Base-by-base conservation (phyloP, 2,888 invertebrate genomes). In the Eupithecia subfuscata region DNA sequence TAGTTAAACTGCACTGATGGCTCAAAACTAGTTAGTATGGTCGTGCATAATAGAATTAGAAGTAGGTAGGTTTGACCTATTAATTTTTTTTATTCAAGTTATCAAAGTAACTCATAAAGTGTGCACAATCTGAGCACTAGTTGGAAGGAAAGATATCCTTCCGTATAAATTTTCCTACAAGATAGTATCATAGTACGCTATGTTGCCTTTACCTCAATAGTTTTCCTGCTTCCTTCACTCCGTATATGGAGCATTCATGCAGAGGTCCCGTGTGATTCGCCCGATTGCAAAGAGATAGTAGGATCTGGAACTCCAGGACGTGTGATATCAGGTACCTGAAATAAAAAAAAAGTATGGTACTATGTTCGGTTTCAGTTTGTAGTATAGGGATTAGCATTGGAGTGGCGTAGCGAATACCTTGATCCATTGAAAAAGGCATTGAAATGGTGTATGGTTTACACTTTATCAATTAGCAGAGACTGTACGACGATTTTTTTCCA, bases 251-350 rank as follows among this genome's bases (percentile, higher is more conserved):
- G 86, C 97, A 97, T 81, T 96, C 94, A 82, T 97, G 96, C 8
- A 97, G 90, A 71, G 96, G 96, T 82, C 96, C 96, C 0, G 92
- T 90, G 83, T 97, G 95, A 60, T 96, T 96, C 8, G 97, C 96
- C 78, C 91, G 95, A 75, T 93, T 95, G 84, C 98, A 98, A 63
- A 98, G 89, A 2, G 97, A 95, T 82, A 96, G 93, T 81, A 97
- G 96, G 81, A 98, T 96, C 92, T 97, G 97, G 88, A 97, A 98
- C 89, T 98, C 97, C 45, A 98, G 89, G 22, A 98, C 95, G 84
- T 96, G 96, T 16, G 97, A 96, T 76, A 97, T 95, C 82, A 96
- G 92, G 82, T 96, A 96, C 77, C 96, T 96, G 86, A 37, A 79
- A 81, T 70, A 71, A 56, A 77, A 22, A 63, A n/a, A n/a, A n/a